Evolutionary conservation across 2,113 vertebrate genomes (phyloP), one percentile per base, ranked within the genome.

Genomic region (Burhinus oedicnemus): DNA sequence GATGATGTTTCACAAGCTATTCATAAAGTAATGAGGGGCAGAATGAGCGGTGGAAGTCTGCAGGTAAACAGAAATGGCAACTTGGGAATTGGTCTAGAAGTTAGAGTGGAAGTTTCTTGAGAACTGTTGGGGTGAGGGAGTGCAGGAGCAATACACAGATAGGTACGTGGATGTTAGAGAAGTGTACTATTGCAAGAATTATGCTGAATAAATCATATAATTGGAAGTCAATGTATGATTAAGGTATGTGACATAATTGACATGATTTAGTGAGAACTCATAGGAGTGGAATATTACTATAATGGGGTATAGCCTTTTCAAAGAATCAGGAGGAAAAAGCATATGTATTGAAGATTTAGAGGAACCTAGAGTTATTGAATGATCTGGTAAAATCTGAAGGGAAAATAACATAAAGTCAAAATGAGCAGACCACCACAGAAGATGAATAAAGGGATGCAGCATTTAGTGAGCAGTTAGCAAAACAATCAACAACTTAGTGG

Each of bases 291-390:
- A 44, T 82, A 30, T 71, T 62, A 25, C 27, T 54, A 1, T 66
- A 44, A n/a, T 40, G 21, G 15, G 3, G 4, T 52, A 6, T 26
- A 49, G 25, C 7, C 22, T 88, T 94, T 88, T 60, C 42, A 61
- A 69, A 86, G 32, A 86, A 34, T 51, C 6, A 11, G 29, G 51
- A 65, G 17, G 36, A 47, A 84, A 84, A 82, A 62, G 12, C 13
- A 25, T 45, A 36, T 0, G 0, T 58, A 17, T 27, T 0, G 4
- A 75, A 82, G 88, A 26, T 45, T 34, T 60, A 76, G 61, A 58
- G 32, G 8, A 88, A 40, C 20, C 32, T 51, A 7, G 65, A 78
- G 25, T 75, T 85, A 42, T 6, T 85, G 55, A 70, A 62, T 2
- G 1, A 58, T 62, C 45, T 90, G 21, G 15, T 84, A 25, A 75